Evolutionary conservation across 2,888 invertebrate genomes (phyloP).

Genomic region (Tholera decimalis): DNA sequence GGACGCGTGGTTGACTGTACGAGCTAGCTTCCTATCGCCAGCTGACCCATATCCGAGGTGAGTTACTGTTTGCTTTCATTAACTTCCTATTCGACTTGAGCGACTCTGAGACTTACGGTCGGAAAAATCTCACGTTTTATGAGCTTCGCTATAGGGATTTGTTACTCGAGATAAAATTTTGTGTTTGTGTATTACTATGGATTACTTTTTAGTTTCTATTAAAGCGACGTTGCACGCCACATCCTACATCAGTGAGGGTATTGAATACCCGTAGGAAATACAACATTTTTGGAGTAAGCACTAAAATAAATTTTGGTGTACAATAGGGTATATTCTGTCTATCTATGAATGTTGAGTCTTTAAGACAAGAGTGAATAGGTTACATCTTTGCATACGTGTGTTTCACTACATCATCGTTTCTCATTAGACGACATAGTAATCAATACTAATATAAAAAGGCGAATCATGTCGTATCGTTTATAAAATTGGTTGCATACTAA

Average conservation of each 20-base stretch:
- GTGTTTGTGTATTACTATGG: neutral
- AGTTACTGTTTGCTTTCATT: conserved; percentile 62
- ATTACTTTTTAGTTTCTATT: neutral
- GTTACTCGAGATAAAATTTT: conserved; percentile 8
- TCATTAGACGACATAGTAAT: no score
- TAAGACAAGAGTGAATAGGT: no score
- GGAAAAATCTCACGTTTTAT: conserved; percentile 27
- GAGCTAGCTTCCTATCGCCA: conserved; percentile 3
- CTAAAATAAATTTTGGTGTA: no score
- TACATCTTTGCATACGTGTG: no score
- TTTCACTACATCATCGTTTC: no score
- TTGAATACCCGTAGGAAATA: no score
- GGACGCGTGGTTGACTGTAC: neutral
- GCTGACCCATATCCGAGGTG: conserved; percentile 61
- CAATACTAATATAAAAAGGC: no score
- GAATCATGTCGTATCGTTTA: no score
- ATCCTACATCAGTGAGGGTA: neutral
- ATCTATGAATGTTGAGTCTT: no score
- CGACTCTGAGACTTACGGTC: conserved; percentile 28
- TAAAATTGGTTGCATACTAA: no score
- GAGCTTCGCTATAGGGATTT: conserved; percentile 6
- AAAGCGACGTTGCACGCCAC: neutral
- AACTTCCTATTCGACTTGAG: conserved; percentile 53
- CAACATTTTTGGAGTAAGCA: no score
- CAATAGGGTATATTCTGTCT: no score